phyloP scores from a whole-genome alignment of 1,140 invertebrate genomes.

The Kradibia gibbosae region DNA sequence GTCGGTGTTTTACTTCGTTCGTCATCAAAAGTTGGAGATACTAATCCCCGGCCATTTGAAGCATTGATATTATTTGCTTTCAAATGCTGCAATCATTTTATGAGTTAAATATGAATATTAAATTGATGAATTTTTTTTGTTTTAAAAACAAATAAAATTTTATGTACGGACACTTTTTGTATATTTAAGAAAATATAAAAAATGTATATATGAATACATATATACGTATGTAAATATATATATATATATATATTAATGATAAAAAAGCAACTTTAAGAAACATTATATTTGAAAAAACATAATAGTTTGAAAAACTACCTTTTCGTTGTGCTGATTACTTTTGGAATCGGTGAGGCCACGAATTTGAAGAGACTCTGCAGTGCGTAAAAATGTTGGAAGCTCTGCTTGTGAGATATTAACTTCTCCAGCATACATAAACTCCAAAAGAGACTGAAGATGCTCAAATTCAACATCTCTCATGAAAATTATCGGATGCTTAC shows the following conservation, averaged over 20 bases:
- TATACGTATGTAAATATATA: no score
- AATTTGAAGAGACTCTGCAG: slow-evolving; percentile 89
- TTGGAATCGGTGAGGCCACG: slow-evolving; percentile 84
- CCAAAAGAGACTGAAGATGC: slow-evolving; percentile 83
- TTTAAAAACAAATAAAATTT: no score
- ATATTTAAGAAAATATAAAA: no score
- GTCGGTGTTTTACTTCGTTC: slow-evolving; percentile 70
- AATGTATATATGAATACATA: no score
- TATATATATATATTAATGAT: no score
- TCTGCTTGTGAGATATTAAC: slow-evolving; percentile 93
- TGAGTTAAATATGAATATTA: not conserved
- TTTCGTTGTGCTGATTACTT: slow-evolving; percentile 72
- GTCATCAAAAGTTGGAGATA: slow-evolving; percentile 71
- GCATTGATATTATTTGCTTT: slow-evolving; percentile 70
- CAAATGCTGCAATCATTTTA: slow-evolving; percentile 61
- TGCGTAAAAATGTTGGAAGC: slow-evolving; percentile 87
- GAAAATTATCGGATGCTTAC: slow-evolving; percentile 88
- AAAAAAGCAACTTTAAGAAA: not conserved
- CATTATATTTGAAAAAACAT: not conserved
- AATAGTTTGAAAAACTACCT: slow-evolving; percentile 56
- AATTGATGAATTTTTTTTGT: not conserved
- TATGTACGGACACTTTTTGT: no score
- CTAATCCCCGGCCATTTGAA: slow-evolving; percentile 69
- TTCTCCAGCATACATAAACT: slow-evolving; percentile 91
- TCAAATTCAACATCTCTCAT: slow-evolving; percentile 85